These are phyloP conservation scores for Colistium nudipinnis DNA, from an alignment of 2,113 vertebrate genomes.

Conservation along the genomic window DNA sequence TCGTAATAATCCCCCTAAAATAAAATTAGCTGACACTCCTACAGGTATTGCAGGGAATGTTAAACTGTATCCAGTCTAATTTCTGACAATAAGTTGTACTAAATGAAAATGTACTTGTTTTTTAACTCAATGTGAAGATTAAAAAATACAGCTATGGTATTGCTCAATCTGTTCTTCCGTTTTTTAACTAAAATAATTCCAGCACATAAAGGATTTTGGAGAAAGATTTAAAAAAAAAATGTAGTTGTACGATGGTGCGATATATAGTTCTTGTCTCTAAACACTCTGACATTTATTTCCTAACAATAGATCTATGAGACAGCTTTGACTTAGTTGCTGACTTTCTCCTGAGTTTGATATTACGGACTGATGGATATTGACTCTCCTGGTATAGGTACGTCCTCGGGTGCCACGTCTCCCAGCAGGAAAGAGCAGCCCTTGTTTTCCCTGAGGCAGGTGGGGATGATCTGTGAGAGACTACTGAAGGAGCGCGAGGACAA, in stretches of 20 bases:
- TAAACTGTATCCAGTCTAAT: too few relatives aligned
- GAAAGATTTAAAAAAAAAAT: not conserved
- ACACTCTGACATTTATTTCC: not conserved
- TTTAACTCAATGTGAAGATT: too few relatives aligned
- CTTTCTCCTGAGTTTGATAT: not conserved
- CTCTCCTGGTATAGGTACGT: slow-evolving; percentile 79
- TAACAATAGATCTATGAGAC: too few relatives aligned
- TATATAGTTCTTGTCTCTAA: not conserved
- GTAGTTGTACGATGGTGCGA: too few relatives aligned
- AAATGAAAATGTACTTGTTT: too few relatives aligned
- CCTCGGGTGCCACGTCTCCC: slow-evolving; percentile 88
- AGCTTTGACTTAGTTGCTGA: not conserved
- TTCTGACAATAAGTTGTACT: too few relatives aligned
- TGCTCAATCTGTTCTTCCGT: not conserved
- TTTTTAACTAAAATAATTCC: not conserved
- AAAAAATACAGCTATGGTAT: too few relatives aligned
- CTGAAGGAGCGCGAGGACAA: slow-evolving; percentile 98
- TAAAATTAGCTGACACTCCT: too few relatives aligned
- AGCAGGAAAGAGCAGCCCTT: slow-evolving; percentile 96
- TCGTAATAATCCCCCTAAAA: too few relatives aligned
- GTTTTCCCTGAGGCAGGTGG: slow-evolving; percentile 96
- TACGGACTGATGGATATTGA: not conserved
- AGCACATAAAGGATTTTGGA: not conserved
- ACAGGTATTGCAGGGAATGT: too few relatives aligned
- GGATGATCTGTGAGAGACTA: slow-evolving; percentile 98